Evolutionary conservation across 2,888 invertebrate species (phyloP).

Genomic region (Clistopyga incitator): DNA sequence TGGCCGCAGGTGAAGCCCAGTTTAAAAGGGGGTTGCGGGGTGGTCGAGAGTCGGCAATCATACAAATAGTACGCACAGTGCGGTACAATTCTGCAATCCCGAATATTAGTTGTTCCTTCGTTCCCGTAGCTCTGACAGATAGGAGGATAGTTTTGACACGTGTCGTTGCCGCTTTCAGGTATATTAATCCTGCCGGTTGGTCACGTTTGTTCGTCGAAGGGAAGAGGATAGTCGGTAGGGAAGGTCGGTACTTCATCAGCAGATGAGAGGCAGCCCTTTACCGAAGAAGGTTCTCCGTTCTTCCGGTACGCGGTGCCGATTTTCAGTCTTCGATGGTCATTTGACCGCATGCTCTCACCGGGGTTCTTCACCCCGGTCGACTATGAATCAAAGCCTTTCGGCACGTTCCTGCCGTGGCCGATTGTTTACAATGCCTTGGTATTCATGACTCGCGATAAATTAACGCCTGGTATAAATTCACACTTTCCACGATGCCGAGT

Average conservation of each 20-base stretch:
- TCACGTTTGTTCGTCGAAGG: constrained; percentile 4
- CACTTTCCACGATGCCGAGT: constrained; percentile 3
- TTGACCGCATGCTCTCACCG: constrained; percentile 4
- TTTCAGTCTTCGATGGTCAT: constrained; percentile 18
- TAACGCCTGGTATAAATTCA: constrained; percentile 34
- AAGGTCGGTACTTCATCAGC: constrained; percentile 73
- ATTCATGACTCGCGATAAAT: constrained; percentile 57
- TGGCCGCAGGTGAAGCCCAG: constrained; percentile 68
- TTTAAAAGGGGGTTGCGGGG: constrained; percentile 40
- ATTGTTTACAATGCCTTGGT: constrained; percentile 60
- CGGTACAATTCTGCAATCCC: constrained; percentile 41
- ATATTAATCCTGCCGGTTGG: constrained; percentile 50
- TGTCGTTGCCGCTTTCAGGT: constrained; percentile 45
- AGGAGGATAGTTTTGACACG: constrained; percentile 34
- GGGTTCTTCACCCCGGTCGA: not conserved
- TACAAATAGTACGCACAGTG: constrained; percentile 47
- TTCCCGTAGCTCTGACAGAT: constrained; percentile 33
- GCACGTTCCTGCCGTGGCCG: constrained; percentile 46
- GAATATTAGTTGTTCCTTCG: constrained; percentile 57
- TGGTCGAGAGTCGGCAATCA: constrained; percentile 30
- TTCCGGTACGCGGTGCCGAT: constrained; percentile 71
- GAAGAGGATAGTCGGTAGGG: constrained; percentile 74
- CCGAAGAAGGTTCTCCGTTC: constrained; percentile 64
- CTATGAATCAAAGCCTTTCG: constrained; percentile 63
- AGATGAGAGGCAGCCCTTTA: constrained; percentile 66